Evolutionary conservation across 2,113 vertebrate genomes (phyloP).

Genomic region (Nematolebias whitei): DNA sequence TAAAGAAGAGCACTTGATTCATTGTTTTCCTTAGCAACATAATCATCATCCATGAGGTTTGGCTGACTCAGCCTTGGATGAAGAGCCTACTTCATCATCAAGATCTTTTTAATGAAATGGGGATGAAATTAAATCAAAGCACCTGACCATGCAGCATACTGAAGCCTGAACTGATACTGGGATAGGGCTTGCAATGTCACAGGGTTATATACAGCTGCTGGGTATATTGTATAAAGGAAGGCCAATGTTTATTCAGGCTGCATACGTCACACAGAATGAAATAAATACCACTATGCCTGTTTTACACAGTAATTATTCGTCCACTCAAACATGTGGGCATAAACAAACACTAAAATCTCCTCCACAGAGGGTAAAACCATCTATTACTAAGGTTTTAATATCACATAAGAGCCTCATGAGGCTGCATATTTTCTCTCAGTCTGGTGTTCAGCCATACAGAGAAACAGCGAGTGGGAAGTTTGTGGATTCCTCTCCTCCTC

Average conservation of each 20-base stretch:
- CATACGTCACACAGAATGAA: constrained; percentile 50
- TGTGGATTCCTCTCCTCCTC: constrained; percentile 47
- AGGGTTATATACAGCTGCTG: constrained; percentile 42
- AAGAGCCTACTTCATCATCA: constrained; percentile 46
- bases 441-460: constrained; percentile 41
- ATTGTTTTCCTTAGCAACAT: constrained; percentile 51
- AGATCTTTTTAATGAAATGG: constrained; percentile 53
- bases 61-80: constrained; percentile 51
- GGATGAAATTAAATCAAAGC: constrained; percentile 48
- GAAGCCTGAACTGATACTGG: constrained; percentile 45
- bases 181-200: constrained; percentile 37
- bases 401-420: constrained; percentile 49
- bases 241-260: constrained; percentile 54
- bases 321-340: constrained; percentile 14
- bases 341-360: constrained; percentile 49
- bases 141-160: constrained; percentile 16
- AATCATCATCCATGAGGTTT: constrained; percentile 63
- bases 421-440: constrained; percentile 40
- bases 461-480: constrained; percentile 48
- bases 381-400: constrained; percentile 71
- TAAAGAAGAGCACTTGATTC: constrained; percentile 45
- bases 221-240: constrained; percentile 51
- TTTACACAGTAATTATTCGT: constrained; percentile 62
- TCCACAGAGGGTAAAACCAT: constrained; percentile 56
- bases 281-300: constrained; percentile 33